Percentiles rank a stretch among this genome's conserved stretches.
Evolutionary conservation across 2,113 vertebrate genomes (phyloP).

Genomic region (Vulpes ferrilata): DNA sequence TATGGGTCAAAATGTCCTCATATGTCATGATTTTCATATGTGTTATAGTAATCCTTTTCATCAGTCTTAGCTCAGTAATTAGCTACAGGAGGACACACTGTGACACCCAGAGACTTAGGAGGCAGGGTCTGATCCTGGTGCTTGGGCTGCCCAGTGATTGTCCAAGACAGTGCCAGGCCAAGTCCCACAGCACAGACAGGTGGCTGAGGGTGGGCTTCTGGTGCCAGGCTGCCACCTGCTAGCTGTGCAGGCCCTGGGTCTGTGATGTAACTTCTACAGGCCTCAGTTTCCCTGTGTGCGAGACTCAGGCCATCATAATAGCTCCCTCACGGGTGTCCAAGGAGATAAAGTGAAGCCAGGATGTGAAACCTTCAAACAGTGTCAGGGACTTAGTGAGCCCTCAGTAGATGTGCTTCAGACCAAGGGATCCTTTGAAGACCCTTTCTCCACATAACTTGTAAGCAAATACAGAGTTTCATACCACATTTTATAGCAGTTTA

Average conservation of each 20-base stretch:
- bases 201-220: too few species aligned
- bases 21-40: background rate
- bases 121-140: background rate
- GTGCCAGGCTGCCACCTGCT: background rate
- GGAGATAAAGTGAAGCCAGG: background rate
- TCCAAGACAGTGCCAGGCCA: background rate
- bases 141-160: background rate
- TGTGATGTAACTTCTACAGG: background rate
- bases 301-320: background rate
- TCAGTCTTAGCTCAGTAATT: background rate
- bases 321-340: background rate
- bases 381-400: background rate
- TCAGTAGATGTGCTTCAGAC: background rate
- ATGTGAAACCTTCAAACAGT: background rate
- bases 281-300: background rate
- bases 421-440: background rate
- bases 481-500: background rate
- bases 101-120: background rate
- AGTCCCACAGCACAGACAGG: background rate
- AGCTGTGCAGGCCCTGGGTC: rapidly evolving
- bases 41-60: background rate
- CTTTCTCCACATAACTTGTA: background rate
- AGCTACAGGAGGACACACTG: background rate
- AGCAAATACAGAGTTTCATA: background rate
- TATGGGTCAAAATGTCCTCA: background rate